Base-by-base conservation (phyloP, 2,113 vertebrate species). In the Choloepus hoffmanni region DNA sequence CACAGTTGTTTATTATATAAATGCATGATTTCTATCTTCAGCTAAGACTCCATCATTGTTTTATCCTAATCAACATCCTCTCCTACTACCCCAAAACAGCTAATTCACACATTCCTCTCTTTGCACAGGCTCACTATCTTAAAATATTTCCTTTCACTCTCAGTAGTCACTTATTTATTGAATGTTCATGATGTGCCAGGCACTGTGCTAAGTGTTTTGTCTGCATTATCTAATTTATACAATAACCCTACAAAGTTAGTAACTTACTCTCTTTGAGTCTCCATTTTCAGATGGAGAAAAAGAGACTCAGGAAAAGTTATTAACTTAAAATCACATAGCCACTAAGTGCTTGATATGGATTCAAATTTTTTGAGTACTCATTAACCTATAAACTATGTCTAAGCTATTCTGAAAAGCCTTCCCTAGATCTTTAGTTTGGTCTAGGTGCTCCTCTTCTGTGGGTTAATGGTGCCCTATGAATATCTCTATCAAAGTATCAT, bases 51-150 rank as follows among this genome's bases (percentile, higher is more conserved):
- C 4, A 72, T 36, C 43, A 74, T 45, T n/a, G 21, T 91, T 73
- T 85, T 95, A 79, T 88, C n/a, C 3, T 85, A 85, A 91, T 67
- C 58, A 95, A 45, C 40, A 89, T 19, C 30, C n/a, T 92, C 19
- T 82, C 72, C 26, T 58, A 62, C 40, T 92, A 86, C 12, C 24
- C 33, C 36, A 50, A 88, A 92, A 33, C 12, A 82, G 43, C 16
- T 81, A 50, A 8, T 72, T 91, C n/a, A 88, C 45, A 84, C 12
- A 68, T 67, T 89, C 15, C 78, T 62, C 43, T 10, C 43, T 93
- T 36, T 36, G 21, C 6, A 77, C 45, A 86, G 68, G 2, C 36
- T 30, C 67, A 76, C 60, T 86, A 76, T 9, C 28, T 95, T 90
- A 95, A 96, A 55, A 36, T 62, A 11, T 86, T 77, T 36, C 21